phyloP scores from a whole-genome alignment of 2,113 vertebrate genomes.

The Colinus virginianus region DNA sequence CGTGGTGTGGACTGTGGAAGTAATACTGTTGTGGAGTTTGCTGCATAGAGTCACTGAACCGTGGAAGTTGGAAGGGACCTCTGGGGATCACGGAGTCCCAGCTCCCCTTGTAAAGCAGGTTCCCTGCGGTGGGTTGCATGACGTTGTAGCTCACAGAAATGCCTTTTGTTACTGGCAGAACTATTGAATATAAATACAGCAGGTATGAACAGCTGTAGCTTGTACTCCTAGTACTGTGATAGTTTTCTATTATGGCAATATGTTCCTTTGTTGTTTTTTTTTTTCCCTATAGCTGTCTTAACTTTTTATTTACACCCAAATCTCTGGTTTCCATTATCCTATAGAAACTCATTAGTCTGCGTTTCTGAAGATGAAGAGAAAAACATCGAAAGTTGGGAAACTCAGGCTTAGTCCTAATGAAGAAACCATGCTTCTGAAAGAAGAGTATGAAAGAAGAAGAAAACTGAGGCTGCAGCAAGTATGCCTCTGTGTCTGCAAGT shows the following conservation, averaged over 20 bases:
- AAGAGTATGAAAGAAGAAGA: conserved; percentile 90
- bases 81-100: too few species aligned
- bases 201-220: rapidly evolving
- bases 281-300: neutral
- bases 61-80: too few species aligned
- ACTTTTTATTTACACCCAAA: neutral
- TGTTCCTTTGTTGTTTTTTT: neutral
- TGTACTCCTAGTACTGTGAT: rapidly evolving
- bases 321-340: neutral
- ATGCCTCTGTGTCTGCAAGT: neutral
- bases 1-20: neutral
- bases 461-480: conserved; percentile 93
- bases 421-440: conserved; percentile 87
- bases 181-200: neutral
- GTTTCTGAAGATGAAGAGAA: conserved; percentile 83
- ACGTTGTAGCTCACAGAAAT: neutral
- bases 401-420: conserved; percentile 92
- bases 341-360: neutral
- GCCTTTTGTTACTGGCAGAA: neutral
- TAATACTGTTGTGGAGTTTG: neutral
- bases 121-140: too few species aligned
- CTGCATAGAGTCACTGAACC: neutral
- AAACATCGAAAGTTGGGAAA: conserved; percentile 68
- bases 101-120: too few species aligned
- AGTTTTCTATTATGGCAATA: neutral